Evolutionary conservation across 92 coral and sea anemone genomes (phyloP), one percentile per base, ranked within the genome.

Genomic region (Paramuricea clavata): DNA sequence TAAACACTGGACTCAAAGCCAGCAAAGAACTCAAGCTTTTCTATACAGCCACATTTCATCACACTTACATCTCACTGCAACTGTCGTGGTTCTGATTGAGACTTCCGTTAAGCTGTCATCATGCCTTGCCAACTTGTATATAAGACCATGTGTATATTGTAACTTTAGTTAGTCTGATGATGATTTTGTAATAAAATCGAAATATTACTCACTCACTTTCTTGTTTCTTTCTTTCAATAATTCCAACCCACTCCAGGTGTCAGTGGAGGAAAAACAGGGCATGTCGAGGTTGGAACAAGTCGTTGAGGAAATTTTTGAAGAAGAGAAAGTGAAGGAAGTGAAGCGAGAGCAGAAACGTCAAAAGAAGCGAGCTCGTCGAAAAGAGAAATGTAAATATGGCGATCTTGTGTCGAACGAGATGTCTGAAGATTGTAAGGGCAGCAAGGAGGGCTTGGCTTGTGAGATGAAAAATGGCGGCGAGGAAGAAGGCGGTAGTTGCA

Each of bases 201-300:
- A 19, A 12, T 19, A 12, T 67, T 36, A 30, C n/a, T n/a, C n/a
- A n/a, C n/a, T n/a, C n/a, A n/a, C n/a, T n/a, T n/a, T n/a, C n/a
- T n/a, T n/a, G n/a, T n/a, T n/a, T n/a, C n/a, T n/a, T n/a, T n/a
- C n/a, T n/a, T n/a, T n/a, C 15, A 30, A 67, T n/a, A 13, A 30
- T 2, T 27, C 11, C 44, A 15, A 17, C 34, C 27, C 32, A 57
- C 25, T 11, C 41, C 47, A 79, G 99, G 98, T 97, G 35, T 93
- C 99, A 6, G 96, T 97, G 0, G 99, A 97, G 74, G 94, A 97
- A 69, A 97, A 97, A 57, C 93, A 93, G 49, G 99, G 99, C 17
- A 93, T 97, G 64, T 94, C 99, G 1, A 90, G 99, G 25, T 94
- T 97, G 42, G 99, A 97, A 52, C 99, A 97, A 87, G 95, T 97